Evolutionary conservation across 2,113 vertebrate genomes (phyloP), one percentile per base, ranked within the genome.

Genomic region (Pantherophis guttatus): DNA sequence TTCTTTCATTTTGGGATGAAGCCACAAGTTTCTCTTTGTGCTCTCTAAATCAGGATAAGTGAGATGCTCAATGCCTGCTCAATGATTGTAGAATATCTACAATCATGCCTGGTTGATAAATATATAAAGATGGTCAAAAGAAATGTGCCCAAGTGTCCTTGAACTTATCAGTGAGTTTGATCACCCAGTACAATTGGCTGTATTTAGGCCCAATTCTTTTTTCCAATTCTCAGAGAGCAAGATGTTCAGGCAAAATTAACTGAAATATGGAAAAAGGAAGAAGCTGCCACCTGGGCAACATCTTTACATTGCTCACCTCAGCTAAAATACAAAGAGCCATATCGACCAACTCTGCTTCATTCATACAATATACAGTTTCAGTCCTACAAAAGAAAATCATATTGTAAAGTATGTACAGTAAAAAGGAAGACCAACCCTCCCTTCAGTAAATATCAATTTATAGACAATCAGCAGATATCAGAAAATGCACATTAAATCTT

Each of bases 291-390:
- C 19, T 8, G 26, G 55, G 39, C 24, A 58, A 26, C 75, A 86
- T 15, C 7, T 39, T 26, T 11, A n/a, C 48, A 21, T 10, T 23
- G 55, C 93, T 94, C 96, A 98, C 98, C 98, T 98, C 96, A 10
- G 95, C 92, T 93, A 98, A 95, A 55, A 97, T 57, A 1, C 94
- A 95, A 91, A 98, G 92, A 0, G 98, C 98, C 44, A 86, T 92
- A 0, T 96, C 96, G 0, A 98, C 95, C 52, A 98, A 89, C 52
- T 98, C 98, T 0, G 96, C 97, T 90, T 98, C 98, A 57, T 95
- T 97, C 98, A 98, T 97, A 94, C 97, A 98, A 94, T 98, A 96
- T 58, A 97, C 93, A 0, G 95, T 96, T 89, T 90, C 93, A 44
- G 2, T 7, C 5, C 94, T 57, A 24, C n/a, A 50, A 10, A 52